Evolutionary conservation across 2,113 vertebrate genomes (phyloP).

Genomic region (Lipotes vexillifer): DNA sequence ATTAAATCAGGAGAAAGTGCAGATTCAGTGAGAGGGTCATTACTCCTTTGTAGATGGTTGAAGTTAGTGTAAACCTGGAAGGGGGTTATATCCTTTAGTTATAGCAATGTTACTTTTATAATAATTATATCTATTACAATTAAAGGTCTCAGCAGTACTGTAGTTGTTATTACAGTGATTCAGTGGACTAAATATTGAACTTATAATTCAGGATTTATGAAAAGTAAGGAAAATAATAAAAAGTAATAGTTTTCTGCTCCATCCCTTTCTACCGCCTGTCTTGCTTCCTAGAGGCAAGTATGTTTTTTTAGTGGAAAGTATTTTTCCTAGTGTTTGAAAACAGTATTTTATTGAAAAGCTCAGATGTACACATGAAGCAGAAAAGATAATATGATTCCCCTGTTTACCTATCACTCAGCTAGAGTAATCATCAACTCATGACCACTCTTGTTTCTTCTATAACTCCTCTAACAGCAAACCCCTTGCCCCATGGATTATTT

Average conservation of each 20-base stretch:
- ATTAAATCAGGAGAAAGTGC: conserved; percentile 25
- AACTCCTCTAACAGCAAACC: not conserved
- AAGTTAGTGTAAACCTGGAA: conserved; percentile 23
- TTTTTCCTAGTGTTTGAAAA: not conserved
- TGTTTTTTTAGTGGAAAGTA: not conserved
- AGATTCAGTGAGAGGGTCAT: not conserved
- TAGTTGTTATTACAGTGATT: not conserved
- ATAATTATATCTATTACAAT: not conserved
- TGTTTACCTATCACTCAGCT: not conserved
- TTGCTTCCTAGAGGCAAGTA: not conserved
- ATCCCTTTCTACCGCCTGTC: not conserved
- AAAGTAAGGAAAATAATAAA: conserved; percentile 16
- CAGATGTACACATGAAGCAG: not conserved
- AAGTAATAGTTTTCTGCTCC: not conserved
- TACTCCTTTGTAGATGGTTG: conserved; percentile 1
- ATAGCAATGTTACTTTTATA: not conserved
- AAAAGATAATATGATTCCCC: not conserved
- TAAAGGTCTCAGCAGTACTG: not conserved
- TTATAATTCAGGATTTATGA: conserved; percentile 1
- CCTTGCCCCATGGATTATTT: not conserved
- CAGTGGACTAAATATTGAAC: not conserved
- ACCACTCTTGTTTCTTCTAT: not conserved
- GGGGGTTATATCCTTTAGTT: not conserved
- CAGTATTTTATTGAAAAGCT: not conserved
- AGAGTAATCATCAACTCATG: not conserved